A percentile compares a stretch with the other conserved stretches of the same genome.
phyloP scores from a whole-genome alignment of 2,888 invertebrate genomes.

The Melipona bicolor region DNA sequence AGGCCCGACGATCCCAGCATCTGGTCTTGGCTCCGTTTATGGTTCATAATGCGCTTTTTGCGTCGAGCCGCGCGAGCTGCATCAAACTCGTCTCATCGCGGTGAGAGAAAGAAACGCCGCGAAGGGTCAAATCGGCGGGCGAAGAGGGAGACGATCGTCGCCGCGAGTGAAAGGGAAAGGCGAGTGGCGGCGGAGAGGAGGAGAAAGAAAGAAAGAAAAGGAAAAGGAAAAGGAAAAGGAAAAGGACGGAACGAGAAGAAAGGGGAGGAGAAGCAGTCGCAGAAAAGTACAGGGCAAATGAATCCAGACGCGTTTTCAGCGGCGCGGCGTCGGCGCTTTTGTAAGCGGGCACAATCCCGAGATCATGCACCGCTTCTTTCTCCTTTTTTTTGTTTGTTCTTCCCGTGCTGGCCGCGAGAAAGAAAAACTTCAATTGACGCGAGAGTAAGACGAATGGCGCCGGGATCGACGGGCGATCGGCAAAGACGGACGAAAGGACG shows the following conservation, averaged over 20 bases:
- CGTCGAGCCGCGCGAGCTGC: slow-evolving; percentile 74
- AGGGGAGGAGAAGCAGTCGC: slow-evolving; percentile 34
- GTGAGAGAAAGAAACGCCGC: slow-evolving; percentile 54
- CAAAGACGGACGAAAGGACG: slow-evolving; percentile 40
- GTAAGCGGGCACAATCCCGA: slow-evolving; percentile 81
- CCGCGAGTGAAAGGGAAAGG: slow-evolving; percentile 9
- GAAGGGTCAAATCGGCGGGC: slow-evolving; percentile 49
- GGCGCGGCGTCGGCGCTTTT: slow-evolving; percentile 80
- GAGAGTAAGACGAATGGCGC: slow-evolving; percentile 73
- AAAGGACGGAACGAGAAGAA: neutral
- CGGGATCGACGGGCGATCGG: slow-evolving; percentile 51
- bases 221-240: too few relatives aligned
- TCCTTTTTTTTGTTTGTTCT: slow-evolving; percentile 62
- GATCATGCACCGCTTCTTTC: slow-evolving; percentile 75
- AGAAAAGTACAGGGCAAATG: slow-evolving; percentile 47
- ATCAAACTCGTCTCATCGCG: slow-evolving; percentile 75
- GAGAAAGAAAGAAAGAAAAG: neutral
- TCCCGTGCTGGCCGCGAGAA: slow-evolving; percentile 67
- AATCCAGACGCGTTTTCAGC: slow-evolving; percentile 77
- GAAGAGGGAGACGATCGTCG: slow-evolving; percentile 16
- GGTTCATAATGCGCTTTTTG: slow-evolving; percentile 80
- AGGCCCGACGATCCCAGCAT: slow-evolving; percentile 69
- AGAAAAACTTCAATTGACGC: slow-evolving; percentile 81
- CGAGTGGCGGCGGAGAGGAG: neutral
- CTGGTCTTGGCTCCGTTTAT: slow-evolving; percentile 76